These are phyloP conservation scores for Xiphophorus hellerii DNA, from an alignment of 2,113 vertebrate species.

Conservation along the genomic window DNA sequence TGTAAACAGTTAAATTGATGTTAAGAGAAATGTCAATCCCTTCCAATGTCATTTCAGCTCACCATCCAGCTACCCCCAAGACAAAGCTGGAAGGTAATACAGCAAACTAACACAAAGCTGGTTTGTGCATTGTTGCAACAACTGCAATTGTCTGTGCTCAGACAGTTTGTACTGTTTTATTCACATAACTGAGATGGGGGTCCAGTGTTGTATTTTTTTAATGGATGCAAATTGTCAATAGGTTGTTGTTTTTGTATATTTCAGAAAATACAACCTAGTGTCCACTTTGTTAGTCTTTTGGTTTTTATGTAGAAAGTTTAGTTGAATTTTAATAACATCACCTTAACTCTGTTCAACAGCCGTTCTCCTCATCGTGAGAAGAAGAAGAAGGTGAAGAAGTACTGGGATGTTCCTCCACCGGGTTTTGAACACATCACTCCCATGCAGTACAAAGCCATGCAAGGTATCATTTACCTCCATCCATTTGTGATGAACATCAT, in stretches of 20 bases:
- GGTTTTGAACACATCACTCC: slow-evolving; percentile 94
- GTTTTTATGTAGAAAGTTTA: neutral
- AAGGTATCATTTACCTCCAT: slow-evolving; percentile 76
- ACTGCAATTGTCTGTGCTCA: slow-evolving; percentile 25
- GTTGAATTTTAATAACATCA: neutral
- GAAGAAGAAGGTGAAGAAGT: slow-evolving; percentile 94
- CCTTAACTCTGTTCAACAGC: slow-evolving; percentile 63
- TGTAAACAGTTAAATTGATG: slow-evolving; percentile 47
- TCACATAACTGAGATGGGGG: slow-evolving; percentile 20
- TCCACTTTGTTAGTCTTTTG: slow-evolving; percentile 4
- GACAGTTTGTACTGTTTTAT: slow-evolving; percentile 9
- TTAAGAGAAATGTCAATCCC: slow-evolving; percentile 73
- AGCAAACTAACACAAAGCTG: slow-evolving; percentile 70
- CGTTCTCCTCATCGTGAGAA: slow-evolving; percentile 90
- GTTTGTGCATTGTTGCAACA: slow-evolving; percentile 56
- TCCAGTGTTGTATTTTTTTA: slow-evolving; percentile 2
- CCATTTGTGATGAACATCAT: neutral
- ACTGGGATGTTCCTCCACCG: slow-evolving; percentile 92
- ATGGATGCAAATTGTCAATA: slow-evolving; percentile 5
- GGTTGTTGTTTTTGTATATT: slow-evolving; percentile 5
- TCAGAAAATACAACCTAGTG: slow-evolving; percentile 10
- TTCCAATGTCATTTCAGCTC: slow-evolving; percentile 81
- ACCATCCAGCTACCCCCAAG: slow-evolving; percentile 74
- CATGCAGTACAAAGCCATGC: slow-evolving; percentile 98
- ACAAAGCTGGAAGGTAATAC: slow-evolving; percentile 81